These are phyloP conservation scores for Gastracanthus pulcherrimus DNA, from an alignment of 2,888 invertebrate species.

Conservation along the genomic window DNA sequence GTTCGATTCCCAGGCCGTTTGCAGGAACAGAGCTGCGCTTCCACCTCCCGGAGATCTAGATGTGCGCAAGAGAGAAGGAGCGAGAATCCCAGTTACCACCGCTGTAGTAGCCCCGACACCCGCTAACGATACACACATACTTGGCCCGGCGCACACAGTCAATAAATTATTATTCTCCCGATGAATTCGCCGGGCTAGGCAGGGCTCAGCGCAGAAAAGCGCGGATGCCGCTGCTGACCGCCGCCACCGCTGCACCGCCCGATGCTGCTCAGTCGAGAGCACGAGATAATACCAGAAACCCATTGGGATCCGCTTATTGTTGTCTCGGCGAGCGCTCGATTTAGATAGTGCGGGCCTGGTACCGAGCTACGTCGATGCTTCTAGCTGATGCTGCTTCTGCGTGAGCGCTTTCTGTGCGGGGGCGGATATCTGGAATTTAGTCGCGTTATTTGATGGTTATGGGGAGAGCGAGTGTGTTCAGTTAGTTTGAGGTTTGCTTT, in stretches of 20 bases:
- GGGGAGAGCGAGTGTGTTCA: not conserved
- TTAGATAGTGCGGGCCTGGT: slow-evolving; percentile 29
- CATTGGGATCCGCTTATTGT: too few species aligned
- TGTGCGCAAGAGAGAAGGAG: slow-evolving; percentile 55
- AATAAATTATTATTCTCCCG: slow-evolving; percentile 71
- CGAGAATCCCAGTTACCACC: too few species aligned
- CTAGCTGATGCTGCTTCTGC: too few species aligned
- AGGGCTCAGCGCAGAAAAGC: slow-evolving; percentile 62
- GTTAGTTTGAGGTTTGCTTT: not conserved
- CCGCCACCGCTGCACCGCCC: too few species aligned
- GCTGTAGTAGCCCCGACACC: not conserved
- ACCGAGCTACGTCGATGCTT: too few species aligned
- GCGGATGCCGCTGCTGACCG: slow-evolving; percentile 30
- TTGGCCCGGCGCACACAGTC: slow-evolving; percentile 35
- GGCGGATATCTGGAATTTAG: not conserved
- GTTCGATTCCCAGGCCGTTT: slow-evolving; percentile 66
- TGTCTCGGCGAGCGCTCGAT: not conserved
- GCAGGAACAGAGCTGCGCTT: too few species aligned
- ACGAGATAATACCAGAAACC: too few species aligned
- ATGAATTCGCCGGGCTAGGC: slow-evolving; percentile 66
- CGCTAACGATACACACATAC: slow-evolving; percentile 47
- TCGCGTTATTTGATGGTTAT: slow-evolving; percentile 11
- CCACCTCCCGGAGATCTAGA: slow-evolving; percentile 64
- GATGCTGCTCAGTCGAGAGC: too few species aligned
- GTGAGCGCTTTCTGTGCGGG: too few species aligned